Base-by-base conservation (phyloP, 2,888 invertebrate species). In the Agonopterix arenella region DNA sequence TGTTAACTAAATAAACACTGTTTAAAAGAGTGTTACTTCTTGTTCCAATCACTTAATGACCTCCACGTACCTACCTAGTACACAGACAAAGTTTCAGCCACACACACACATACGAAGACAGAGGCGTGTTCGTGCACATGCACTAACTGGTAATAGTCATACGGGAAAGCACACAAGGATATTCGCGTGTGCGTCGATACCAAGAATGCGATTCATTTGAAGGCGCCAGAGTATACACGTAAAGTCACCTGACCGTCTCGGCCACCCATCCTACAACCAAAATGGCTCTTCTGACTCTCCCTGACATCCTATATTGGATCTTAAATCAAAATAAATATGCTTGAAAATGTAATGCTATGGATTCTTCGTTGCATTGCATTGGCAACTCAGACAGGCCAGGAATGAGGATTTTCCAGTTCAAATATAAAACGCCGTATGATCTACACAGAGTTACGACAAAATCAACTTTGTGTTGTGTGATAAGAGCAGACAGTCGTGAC, bases 121-220 rank as follows among this genome's bases (percentile, higher is more conserved):
- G 77, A 71, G 84, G 85, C 71, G 81, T 84, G 84, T 81, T 77
- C 76, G 52, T 73, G 58, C 79, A 70, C 65, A 57, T 76, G 62
- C 80, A 80, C 66, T 52, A 60, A 73, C 60, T 67, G 64, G 60
- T 58, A 58, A 67, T 81, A 62, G 50, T 56, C 67, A 78, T 65
- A 66, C 62, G 61, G 65, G 58, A 60, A 66, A 66, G 52, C 74
- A 77, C 75, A 80, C 73, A 64, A 61, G 59, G 58, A 66, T 59
- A 58, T 59, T 50, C 52, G 54, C 47, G 51, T 59, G 54, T 69
- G 73, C n/a, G 56, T 49, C 58, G 51, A 54, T 60, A 52, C 61
- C 44, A 76, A 77, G 78, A 78, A 81, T 79, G 76, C 76, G 70
- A 78, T 80, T 81, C 72, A 75, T 76, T 82, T 81, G 72, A 77